Evolutionary conservation across 2,888 invertebrate genomes (phyloP), one percentile per base, ranked within the genome.

Genomic region (Campaea margaritaria): DNA sequence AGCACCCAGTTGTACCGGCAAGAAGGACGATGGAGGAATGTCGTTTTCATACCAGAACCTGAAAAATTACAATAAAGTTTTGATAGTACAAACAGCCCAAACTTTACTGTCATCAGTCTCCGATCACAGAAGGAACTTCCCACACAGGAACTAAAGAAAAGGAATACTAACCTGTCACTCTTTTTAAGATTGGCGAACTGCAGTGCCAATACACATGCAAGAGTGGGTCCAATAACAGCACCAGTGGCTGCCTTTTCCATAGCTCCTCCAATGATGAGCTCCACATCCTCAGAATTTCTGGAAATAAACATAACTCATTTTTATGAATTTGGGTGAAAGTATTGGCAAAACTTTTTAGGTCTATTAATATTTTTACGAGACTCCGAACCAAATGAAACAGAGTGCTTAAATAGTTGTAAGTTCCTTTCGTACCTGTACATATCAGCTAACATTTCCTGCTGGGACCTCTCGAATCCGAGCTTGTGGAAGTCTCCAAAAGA

Each of bases 31-130:
- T 0, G 97, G 97, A 0, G 97, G 98, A 45, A 98, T 93, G 78
- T 98, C 98, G 80, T 98, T 98, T 85, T 99, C 98, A 78, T 98
- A 98, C 98, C 98, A 99, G 83, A 98, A 98, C 64, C 98, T 93
- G 75, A 12, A 46, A 58, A 39, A 52, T 15, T 16, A 7, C 10
- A 13, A 51, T 5, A 12, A 43, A 14, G 31, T 36, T 36, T 36
- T 10, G 12, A 11, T 34, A n/a, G 12, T n/a, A n/a, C 12, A 1
- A 36, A 36, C n/a, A 4, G 36, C 12, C 0, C 12, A n/a, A 12
- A 2, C 1, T 12, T 36, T n/a, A 12, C 12, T 36, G 12, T 21
- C 21, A 21, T 21, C 21, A 21, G 21, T 3, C 21, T 2, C 21
- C 21, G 21, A 21, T 5, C 21, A 21, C 5, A 5, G 5, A 21